These are phyloP conservation scores for Poicephalus meyeri DNA, from an alignment of 2,113 vertebrate genomes.

Conservation along the genomic window DNA sequence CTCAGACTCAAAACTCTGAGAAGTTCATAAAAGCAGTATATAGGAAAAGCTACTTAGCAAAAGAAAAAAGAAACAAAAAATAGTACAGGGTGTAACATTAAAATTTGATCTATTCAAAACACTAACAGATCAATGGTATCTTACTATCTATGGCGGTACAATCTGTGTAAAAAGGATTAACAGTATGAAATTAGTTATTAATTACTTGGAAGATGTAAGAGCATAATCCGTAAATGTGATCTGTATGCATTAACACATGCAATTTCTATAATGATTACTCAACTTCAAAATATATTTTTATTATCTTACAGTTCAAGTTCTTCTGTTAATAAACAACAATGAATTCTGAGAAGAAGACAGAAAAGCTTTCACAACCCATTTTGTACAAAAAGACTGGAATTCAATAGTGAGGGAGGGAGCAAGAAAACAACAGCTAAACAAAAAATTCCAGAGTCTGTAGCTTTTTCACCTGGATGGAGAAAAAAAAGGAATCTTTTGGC, in stretches of 20 bases:
- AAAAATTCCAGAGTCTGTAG: conserved; percentile 20
- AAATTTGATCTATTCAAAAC: background rate
- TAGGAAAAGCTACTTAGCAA: background rate
- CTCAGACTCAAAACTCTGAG: background rate
- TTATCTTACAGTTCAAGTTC: background rate
- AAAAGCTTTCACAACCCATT: background rate
- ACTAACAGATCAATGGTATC: background rate
- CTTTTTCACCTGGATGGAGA: conserved; percentile 44
- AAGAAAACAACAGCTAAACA: background rate
- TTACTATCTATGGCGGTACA: background rate
- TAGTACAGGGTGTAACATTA: background rate
- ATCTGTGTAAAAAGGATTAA: background rate
- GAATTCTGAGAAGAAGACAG: background rate
- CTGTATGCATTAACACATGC: background rate
- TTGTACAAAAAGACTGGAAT: background rate
- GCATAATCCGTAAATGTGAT: background rate
- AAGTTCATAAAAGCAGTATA: background rate
- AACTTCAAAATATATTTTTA: background rate
- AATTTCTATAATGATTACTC: background rate
- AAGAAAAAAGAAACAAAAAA: background rate
- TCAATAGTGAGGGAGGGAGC: background rate
- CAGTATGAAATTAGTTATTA: background rate
- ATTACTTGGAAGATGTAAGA: background rate
- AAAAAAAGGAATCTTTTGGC: background rate
- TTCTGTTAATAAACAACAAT: background rate